A percentile compares a stretch with the other conserved stretches of the same genome.
Conservation (phyloP, 2,888 invertebrate genomes). For the Dicyrtomina minuta region DNA sequence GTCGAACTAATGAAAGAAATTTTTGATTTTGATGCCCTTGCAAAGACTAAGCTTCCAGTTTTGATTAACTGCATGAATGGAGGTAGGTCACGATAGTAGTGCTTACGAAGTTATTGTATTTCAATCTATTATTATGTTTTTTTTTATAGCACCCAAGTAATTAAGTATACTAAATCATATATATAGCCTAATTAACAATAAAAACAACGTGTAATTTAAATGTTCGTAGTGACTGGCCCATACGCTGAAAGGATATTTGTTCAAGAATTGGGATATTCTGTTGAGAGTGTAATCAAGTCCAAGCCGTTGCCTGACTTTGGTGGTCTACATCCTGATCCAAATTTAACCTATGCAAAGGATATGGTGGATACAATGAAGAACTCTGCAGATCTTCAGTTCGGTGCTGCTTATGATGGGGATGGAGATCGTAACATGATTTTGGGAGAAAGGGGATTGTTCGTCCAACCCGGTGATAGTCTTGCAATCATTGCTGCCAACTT, state of each 20-base stretch:
- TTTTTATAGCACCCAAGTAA: neutral
- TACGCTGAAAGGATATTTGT: conserved; percentile 88
- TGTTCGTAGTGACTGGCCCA: conserved; percentile 84
- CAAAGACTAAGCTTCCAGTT: conserved; percentile 74
- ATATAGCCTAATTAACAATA: neutral
- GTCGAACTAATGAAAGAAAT: conserved; percentile 89
- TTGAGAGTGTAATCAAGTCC: conserved; percentile 54
- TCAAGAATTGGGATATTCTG: conserved; percentile 76
- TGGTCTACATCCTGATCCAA: conserved; percentile 71
- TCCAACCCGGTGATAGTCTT: conserved; percentile 94
- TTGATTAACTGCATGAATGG: conserved; percentile 94
- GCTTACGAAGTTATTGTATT: conserved; percentile 19
- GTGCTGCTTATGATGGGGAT: conserved; percentile 99
- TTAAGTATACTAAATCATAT: conserved; percentile 3
- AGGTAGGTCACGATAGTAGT: conserved; percentile 62
- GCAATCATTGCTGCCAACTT: conserved; percentile 92
- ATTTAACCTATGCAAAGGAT: conserved; percentile 83
- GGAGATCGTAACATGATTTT: conserved; percentile 99
- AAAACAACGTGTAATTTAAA: too few species aligned
- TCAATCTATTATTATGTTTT: conserved; percentile 27
- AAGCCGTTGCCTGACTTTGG: conserved; percentile 49
- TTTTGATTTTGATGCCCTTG: conserved; percentile 87
- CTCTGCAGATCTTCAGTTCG: conserved; percentile 70
- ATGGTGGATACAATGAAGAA: conserved; percentile 69
- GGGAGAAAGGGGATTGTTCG: conserved; percentile 92